Evolutionary conservation across 2,797 vertebrate genomes (phyloP).

Genomic region (Hydrophis major): DNA sequence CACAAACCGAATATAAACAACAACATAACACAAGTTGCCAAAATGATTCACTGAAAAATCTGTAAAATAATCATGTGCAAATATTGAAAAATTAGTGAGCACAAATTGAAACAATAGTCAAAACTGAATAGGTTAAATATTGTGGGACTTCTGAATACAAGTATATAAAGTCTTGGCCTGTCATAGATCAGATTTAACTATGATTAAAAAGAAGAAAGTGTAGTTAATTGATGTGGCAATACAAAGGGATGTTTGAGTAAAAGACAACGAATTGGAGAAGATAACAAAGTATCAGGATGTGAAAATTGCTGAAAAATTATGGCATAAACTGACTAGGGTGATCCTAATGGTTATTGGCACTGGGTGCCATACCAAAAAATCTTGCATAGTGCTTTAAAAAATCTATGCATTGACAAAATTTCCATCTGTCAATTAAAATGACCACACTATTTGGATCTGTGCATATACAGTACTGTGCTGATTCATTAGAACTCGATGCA

Average conservation of each 20-base stretch:
- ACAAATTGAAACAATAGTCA: not conserved
- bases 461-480: not conserved
- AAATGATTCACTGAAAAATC: not conserved
- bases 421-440: not conserved
- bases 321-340: not conserved
- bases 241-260: not conserved
- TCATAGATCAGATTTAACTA: not conserved
- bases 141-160: not conserved
- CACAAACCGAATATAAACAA: not conserved
- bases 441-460: not conserved
- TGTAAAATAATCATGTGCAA: not conserved
- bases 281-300: not conserved
- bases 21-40: not conserved
- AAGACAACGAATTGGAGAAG: not conserved
- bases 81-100: not conserved
- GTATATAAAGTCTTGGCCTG: not conserved
- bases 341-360: not conserved
- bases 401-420: not conserved
- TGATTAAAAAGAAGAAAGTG: not conserved
- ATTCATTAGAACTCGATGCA: not conserved
- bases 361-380: not conserved
- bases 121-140: not conserved
- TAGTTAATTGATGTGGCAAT: not conserved
- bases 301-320: not conserved
- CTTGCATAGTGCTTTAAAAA: not conserved